A percentile compares a stretch with the other conserved stretches of the same genome.
Evolutionary conservation across 2,113 vertebrate genomes (phyloP).

Genomic region (Pitta sordida): DNA sequence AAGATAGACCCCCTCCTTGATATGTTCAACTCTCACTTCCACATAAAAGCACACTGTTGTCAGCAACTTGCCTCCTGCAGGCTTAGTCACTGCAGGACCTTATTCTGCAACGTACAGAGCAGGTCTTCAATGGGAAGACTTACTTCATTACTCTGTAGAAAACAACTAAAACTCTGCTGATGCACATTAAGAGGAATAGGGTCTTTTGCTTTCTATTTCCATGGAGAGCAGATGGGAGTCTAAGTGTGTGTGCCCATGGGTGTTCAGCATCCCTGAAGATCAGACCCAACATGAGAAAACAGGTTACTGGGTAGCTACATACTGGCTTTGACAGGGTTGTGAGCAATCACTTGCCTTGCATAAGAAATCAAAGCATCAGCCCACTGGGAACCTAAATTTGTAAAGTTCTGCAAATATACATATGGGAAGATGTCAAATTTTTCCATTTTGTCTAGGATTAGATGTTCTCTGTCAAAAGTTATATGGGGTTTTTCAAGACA

Average conservation of each 20-base stretch:
- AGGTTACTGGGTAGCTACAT: not conserved
- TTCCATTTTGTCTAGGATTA: constrained; percentile 20
- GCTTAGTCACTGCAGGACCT: not conserved
- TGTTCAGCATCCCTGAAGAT: not conserved
- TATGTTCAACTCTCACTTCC: not conserved
- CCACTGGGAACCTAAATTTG: not conserved
- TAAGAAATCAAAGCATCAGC: not conserved
- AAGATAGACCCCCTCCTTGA: not conserved
- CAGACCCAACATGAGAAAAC: not conserved
- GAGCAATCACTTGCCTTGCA: not conserved
- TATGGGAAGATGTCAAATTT: not conserved
- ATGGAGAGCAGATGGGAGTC: not conserved
- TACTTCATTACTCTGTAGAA: not conserved
- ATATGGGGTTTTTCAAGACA: not conserved
- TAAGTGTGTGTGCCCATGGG: rapidly evolving
- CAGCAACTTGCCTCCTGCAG: not conserved
- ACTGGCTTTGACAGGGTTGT: not conserved
- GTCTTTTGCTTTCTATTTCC: not conserved
- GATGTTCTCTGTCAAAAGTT: constrained; percentile 14
- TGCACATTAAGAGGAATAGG: not conserved
- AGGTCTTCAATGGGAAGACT: not conserved
- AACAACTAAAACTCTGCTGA: not conserved
- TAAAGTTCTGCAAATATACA: not conserved
- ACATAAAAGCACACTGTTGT: not conserved
- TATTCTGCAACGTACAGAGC: not conserved